Conservation (phyloP, 2,888 invertebrate genomes). For the Plusia festucae region DNA sequence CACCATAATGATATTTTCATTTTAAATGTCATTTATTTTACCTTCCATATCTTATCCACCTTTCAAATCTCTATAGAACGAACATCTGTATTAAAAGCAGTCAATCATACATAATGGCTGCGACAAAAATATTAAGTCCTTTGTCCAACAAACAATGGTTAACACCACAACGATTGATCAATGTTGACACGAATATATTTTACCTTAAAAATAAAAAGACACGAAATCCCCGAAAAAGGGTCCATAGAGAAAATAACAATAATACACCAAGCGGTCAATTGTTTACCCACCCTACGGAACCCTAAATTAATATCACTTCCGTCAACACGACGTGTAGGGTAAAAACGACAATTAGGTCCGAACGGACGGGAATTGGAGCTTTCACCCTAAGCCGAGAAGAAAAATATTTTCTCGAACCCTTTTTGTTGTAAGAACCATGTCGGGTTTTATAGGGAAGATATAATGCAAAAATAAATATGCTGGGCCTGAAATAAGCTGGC, state of each 20-base stretch:
- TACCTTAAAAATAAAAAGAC: slow-evolving; percentile 62
- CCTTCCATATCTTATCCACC: background rate
- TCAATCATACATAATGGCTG: slow-evolving; percentile 43
- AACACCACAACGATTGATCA: slow-evolving; percentile 53
- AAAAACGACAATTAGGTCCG: slow-evolving; percentile 62
- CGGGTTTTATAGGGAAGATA: slow-evolving; percentile 41
- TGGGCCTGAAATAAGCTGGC: slow-evolving; percentile 15
- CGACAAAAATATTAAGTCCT: slow-evolving; percentile 45
- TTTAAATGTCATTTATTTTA: background rate
- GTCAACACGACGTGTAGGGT: slow-evolving; percentile 77
- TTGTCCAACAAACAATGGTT: slow-evolving; percentile 51
- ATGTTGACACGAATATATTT: slow-evolving; percentile 56
- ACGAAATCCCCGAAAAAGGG: slow-evolving; percentile 52
- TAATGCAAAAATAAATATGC: slow-evolving; percentile 46
- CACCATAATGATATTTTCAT: background rate
- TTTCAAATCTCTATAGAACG: slow-evolving; percentile 11
- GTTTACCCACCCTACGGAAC: slow-evolving; percentile 77
- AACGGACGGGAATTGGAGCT: slow-evolving; percentile 46
- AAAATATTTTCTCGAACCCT: slow-evolving; percentile 62
- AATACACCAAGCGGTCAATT: slow-evolving; percentile 74
- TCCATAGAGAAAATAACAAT: slow-evolving; percentile 60
- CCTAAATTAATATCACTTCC: slow-evolving; percentile 84
- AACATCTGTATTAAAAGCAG: slow-evolving; percentile 29
- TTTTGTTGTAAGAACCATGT: slow-evolving; percentile 37
- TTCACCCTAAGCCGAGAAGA: slow-evolving; percentile 46